Evolutionary conservation across 2,797 vertebrate genomes (phyloP).

Genomic region (Alectoris magna): DNA sequence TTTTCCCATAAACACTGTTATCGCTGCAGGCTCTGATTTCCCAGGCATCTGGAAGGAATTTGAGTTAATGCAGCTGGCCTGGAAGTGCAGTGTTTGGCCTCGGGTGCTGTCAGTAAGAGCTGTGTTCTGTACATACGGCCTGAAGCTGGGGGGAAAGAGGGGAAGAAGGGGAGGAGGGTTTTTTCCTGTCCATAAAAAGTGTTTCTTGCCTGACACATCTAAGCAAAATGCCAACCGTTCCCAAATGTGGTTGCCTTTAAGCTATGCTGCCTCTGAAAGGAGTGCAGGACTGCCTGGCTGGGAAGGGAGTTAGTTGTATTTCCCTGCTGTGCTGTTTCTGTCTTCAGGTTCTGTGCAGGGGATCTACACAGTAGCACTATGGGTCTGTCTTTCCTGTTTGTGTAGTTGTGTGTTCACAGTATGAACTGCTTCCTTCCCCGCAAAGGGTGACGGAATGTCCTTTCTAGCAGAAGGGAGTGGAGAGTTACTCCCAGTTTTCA

Average conservation of each 20-base stretch:
- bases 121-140: rapidly evolving
- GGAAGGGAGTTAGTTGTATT: neutral
- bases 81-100: neutral
- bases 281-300: neutral
- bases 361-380: neutral
- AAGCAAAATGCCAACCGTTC: neutral
- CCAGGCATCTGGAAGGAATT: constrained; percentile 21
- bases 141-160: neutral
- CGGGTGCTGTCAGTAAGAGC: neutral
- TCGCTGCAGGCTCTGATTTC: neutral
- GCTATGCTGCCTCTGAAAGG: neutral
- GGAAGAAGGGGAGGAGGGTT: neutral
- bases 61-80: constrained; percentile 28
- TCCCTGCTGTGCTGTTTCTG: neutral
- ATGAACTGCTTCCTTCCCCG: neutral
- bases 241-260: neutral
- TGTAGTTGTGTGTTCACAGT: rapidly evolving
- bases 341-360: neutral
- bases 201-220: neutral
- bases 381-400: neutral
- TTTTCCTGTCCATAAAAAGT: neutral
- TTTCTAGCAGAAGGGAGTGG: neutral
- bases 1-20: neutral
- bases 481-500: neutral
- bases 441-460: neutral